Evolutionary conservation across 1,140 invertebrate genomes (phyloP).

Genomic region (Diabrotica virgifera): DNA sequence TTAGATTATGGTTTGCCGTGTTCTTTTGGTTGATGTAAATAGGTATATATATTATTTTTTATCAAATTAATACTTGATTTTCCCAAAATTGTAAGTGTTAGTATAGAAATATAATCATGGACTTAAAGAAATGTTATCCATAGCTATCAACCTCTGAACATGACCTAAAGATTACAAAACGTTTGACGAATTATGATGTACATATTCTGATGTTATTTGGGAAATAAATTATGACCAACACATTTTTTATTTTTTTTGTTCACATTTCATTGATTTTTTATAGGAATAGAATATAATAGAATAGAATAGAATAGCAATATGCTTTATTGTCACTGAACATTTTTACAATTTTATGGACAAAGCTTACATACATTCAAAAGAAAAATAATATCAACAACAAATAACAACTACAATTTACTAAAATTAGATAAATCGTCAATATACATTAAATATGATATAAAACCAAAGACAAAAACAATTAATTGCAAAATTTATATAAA

Average conservation of each 20-base stretch:
- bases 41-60: conserved; percentile 1
- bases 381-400: no score
- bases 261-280: no score
- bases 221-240: not conserved
- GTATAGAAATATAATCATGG: not conserved
- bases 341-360: no score
- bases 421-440: no score
- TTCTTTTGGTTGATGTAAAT: conserved; percentile 1
- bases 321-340: no score
- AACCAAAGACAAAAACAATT: no score
- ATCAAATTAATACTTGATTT: not conserved
- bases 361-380: no score
- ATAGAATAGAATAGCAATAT: no score
- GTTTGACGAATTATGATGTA: not conserved
- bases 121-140: not conserved
- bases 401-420: no score
- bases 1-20: not conserved
- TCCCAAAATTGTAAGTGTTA: not conserved
- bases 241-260: not conserved
- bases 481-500: no score
- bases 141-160: not conserved
- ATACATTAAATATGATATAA: no score
- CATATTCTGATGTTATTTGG: not conserved
- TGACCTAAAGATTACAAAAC: not conserved
- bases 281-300: no score